A percentile compares a stretch with the other conserved stretches of the same genome.
Conservation (phyloP, 92 coral and sea anemone species). For the Palythoa grandiflora region DNA sequence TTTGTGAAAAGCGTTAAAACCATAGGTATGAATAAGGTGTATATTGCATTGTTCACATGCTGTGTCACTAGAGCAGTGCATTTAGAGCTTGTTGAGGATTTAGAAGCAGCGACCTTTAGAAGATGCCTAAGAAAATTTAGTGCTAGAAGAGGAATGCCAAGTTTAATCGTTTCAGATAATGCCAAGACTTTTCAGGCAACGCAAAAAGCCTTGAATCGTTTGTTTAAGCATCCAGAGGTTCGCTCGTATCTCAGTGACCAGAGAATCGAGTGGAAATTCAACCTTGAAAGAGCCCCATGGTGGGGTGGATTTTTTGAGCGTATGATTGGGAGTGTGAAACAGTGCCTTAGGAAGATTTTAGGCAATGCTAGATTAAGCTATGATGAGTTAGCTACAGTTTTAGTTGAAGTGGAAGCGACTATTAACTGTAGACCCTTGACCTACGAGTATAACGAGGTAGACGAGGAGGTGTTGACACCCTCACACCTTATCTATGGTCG, state of each 20-base stretch:
- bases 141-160: constrained; percentile 5
- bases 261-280: constrained; percentile 27
- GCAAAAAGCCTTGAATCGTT: neutral
- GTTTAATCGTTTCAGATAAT: neutral
- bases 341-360: constrained; percentile 40
- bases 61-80: neutral
- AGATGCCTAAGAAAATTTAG: neutral
- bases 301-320: constrained; percentile 28
- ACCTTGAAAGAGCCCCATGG: constrained; percentile 35
- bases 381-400: neutral
- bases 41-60: constrained; percentile 15
- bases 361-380: constrained; percentile 32
- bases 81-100: neutral
- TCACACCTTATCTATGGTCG: constrained; percentile 28
- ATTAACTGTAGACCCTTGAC: constrained; percentile 12
- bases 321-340: constrained; percentile 6
- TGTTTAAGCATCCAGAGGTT: constrained; percentile 21
- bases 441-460: constrained; percentile 5
- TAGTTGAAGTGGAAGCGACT: neutral
- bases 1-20: neutral
- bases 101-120: neutral
- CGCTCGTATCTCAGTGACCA: neutral
- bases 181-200: neutral
- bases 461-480: constrained; percentile 29
- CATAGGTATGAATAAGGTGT: neutral